A percentile compares a stretch with the other conserved stretches of the same genome.
phyloP scores from a whole-genome alignment of 1,140 invertebrate species.

The Trichonephila clavipes region DNA sequence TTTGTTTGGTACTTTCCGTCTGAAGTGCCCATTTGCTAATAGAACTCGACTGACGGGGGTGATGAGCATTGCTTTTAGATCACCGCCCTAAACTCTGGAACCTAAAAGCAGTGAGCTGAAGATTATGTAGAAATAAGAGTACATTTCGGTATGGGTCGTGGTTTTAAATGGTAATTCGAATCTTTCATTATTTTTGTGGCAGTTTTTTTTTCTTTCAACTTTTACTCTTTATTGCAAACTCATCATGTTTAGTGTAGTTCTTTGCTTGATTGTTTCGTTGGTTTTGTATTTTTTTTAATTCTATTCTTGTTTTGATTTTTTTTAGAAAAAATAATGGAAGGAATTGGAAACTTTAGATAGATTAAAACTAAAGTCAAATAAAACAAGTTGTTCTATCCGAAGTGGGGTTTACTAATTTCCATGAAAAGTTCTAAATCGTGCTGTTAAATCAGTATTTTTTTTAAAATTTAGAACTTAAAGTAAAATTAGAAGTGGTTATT shows the following conservation, averaged over 20 bases:
- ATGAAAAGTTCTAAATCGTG: no score
- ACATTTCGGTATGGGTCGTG: conserved; percentile 18
- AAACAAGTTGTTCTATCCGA: background rate
- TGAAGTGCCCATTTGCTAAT: conserved; percentile 73
- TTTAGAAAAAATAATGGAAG: background rate
- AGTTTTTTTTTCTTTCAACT: background rate
- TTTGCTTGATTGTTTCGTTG: background rate
- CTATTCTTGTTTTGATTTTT: background rate
- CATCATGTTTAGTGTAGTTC: background rate
- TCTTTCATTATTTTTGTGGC: background rate
- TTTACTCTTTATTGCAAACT: background rate
- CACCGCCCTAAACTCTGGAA: background rate
- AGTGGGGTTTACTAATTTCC: no score
- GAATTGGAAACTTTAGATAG: background rate
- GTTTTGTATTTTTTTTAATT: background rate
- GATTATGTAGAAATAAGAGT: conserved; percentile 21
- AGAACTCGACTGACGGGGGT: conserved; percentile 24
- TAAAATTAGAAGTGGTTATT: no score
- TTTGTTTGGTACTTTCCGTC: conserved; percentile 43
- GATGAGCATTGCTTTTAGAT: conserved; percentile 20
- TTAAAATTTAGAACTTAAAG: no score
- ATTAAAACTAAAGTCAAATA: background rate
- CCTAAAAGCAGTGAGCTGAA: background rate
- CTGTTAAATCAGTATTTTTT: no score
- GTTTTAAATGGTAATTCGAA: conserved; percentile 60